These are phyloP conservation scores for Ypsolopha scabrella DNA, from an alignment of 2,888 invertebrate genomes.

Conservation along the genomic window DNA sequence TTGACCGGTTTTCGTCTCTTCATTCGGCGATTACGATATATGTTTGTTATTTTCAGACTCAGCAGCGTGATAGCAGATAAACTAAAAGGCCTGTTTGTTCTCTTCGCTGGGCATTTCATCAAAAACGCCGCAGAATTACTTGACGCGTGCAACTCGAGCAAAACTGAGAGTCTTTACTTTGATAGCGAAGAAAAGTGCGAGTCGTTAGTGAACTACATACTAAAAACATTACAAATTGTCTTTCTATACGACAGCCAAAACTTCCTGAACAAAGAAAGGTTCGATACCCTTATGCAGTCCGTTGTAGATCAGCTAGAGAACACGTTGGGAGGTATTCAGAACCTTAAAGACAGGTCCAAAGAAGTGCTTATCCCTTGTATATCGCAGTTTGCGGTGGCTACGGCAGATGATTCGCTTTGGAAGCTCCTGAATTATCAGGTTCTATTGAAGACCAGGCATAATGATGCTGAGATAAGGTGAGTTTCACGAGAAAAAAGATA, in stretches of 20 bases:
- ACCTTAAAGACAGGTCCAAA: constrained; percentile 70
- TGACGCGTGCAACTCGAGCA: constrained; percentile 74
- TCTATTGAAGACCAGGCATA: constrained; percentile 86
- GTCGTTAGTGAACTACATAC: constrained; percentile 76
- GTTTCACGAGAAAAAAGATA: no score
- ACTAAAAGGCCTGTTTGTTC: constrained; percentile 87
- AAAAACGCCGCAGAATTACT: constrained; percentile 83
- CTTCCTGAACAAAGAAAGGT: constrained; percentile 87
- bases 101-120: constrained; percentile 90
- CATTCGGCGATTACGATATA: no score
- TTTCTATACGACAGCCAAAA: constrained; percentile 87
- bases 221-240: constrained; percentile 81
- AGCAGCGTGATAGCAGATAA: constrained; percentile 83
- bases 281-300: constrained; percentile 86
- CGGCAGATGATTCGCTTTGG: constrained; percentile 89
- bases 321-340: constrained; percentile 71
- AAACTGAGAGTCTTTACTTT: constrained; percentile 65
- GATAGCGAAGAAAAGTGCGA: constrained; percentile 68
- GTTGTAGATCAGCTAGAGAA: constrained; percentile 92
- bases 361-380: constrained; percentile 81
- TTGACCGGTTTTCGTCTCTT: no score
- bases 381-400: constrained; percentile 84
- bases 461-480: constrained; percentile 76
- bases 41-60: constrained; percentile 57
- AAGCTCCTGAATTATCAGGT: constrained; percentile 92